Evolutionary conservation across 2,888 invertebrate species (phyloP).

Genomic region (Chymomyza amoena): DNA sequence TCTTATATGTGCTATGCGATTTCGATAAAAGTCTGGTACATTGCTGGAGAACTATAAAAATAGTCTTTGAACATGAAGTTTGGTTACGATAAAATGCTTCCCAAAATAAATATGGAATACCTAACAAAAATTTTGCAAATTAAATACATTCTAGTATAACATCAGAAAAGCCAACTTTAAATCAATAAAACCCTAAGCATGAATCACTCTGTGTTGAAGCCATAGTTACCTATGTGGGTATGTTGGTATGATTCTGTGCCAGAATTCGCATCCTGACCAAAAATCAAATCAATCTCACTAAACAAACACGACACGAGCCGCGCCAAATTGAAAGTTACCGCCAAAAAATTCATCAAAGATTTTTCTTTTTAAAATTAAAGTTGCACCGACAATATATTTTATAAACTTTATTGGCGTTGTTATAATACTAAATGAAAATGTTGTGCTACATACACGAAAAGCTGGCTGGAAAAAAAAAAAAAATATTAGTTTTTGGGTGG

Average conservation of each 20-base stretch:
- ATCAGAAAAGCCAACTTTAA: no score
- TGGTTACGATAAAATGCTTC: no score
- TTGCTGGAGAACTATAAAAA: no score
- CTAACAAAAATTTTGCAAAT: no score
- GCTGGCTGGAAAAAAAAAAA: constrained; percentile 43
- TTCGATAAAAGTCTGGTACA: no score
- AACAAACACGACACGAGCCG: constrained; percentile 26
- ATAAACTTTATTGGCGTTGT: not conserved
- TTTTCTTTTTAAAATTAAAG: constrained; percentile 24
- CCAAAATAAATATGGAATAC: no score
- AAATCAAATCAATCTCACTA: constrained; percentile 46
- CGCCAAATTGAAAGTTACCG: constrained; percentile 32
- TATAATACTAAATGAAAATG: not conserved
- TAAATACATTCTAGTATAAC: no score
- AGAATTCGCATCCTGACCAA: constrained; percentile 8
- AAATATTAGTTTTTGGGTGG: constrained; percentile 12
- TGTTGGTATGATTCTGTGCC: not conserved
- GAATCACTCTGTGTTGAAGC: not conserved
- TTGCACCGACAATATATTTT: not conserved
- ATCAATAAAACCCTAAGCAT: no score
- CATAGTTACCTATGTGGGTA: not conserved
- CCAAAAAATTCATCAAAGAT: constrained; percentile 16
- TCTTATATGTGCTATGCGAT: no score
- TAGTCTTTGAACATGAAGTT: no score
- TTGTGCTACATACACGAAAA: constrained; percentile 16